Conservation (phyloP, 2,113 vertebrate species). For the Podiceps cristatus region DNA sequence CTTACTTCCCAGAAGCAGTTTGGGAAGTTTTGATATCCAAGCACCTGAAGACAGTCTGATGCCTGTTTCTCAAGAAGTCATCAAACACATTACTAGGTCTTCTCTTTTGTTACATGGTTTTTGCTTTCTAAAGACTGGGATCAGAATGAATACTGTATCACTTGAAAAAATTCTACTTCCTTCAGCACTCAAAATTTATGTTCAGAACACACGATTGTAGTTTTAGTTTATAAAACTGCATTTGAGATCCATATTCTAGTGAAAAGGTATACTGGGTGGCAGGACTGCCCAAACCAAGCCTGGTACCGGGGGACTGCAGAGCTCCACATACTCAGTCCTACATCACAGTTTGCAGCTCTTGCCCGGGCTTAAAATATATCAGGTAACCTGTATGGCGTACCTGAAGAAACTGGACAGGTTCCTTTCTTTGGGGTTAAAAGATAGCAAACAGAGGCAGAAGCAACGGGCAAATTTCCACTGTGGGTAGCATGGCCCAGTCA, state of each 20-base stretch:
- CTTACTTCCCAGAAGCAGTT: not conserved
- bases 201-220: not conserved
- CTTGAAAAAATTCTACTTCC: not conserved
- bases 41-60: not conserved
- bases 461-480: not conserved
- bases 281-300: not conserved
- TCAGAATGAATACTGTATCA: not conserved
- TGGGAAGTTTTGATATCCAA: not conserved
- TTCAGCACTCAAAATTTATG: not conserved
- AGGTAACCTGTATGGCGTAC: not conserved
- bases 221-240: not conserved
- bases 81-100: not conserved
- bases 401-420: not conserved
- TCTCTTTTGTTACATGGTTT: not conserved
- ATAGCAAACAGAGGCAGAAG: not conserved
- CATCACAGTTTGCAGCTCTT: not conserved
- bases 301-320: not conserved
- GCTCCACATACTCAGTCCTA: not conserved
- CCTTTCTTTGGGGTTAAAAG: not conserved
- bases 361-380: not conserved
- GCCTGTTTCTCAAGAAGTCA: not conserved
- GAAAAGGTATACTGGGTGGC: not conserved
- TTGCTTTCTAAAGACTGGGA: not conserved
- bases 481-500: not conserved
- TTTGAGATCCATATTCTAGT: not conserved